phyloP scores from a whole-genome alignment of 1,140 invertebrate species.

The Bilobella aurantiaca region DNA sequence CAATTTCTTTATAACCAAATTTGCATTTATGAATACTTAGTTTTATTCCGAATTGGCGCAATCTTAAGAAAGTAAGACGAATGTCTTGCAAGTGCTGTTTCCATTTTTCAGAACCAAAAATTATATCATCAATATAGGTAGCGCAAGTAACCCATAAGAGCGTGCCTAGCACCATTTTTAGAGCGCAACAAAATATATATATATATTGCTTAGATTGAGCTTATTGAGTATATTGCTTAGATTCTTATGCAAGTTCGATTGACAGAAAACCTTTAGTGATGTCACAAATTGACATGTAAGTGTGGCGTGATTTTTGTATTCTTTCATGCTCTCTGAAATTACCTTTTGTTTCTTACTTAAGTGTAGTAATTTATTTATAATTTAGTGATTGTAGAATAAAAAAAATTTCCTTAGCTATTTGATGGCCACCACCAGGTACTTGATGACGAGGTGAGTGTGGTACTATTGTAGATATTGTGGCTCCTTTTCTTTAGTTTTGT shows the following conservation, averaged over 20 bases:
- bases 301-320: background rate
- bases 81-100: background rate
- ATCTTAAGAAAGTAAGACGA: background rate
- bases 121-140: background rate
- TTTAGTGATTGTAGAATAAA: no score
- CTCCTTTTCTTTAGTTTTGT: no score
- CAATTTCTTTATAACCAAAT: background rate
- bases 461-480: no score
- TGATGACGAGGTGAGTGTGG: no score
- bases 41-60: background rate
- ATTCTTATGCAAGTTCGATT: background rate
- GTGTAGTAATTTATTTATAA: no score
- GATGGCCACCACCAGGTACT: no score
- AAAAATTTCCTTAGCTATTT: no score
- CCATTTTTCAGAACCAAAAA: background rate
- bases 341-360: no score
- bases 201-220: background rate
- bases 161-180: background rate
- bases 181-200: background rate
- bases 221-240: background rate
- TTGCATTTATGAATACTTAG: constrained; percentile 6
- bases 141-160: background rate
- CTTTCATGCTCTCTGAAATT: no score
- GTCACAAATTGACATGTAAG: background rate
- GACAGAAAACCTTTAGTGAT: background rate